Percentiles rank a stretch among this genome's conserved stretches.
Conservation (phyloP, 1,140 invertebrate species). For the Drosophila virilis region DNA sequence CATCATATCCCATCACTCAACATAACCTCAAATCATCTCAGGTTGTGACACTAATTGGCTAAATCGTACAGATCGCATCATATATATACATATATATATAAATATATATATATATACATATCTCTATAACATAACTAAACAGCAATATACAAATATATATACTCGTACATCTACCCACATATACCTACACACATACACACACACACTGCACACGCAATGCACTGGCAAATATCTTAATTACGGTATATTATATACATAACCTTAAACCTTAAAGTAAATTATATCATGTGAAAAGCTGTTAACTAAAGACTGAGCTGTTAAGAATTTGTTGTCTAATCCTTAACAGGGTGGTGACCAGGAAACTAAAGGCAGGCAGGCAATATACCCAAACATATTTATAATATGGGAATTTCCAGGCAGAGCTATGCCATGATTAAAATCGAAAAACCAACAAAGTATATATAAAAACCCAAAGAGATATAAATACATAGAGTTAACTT, state of each 20-base stretch:
- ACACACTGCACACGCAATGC: slow-evolving; percentile 74
- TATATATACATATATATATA: slow-evolving; percentile 28
- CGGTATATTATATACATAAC: slow-evolving; percentile 33
- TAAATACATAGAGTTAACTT: too few species aligned
- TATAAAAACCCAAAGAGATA: too few species aligned
- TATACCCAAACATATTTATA: neutral
- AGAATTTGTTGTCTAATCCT: slow-evolving; percentile 14
- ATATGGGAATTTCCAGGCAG: slow-evolving; percentile 2
- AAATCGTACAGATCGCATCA: slow-evolving; percentile 19
- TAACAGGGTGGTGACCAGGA: slow-evolving; percentile 26
- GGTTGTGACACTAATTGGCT: slow-evolving; percentile 33
- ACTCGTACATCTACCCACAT: slow-evolving; percentile 35
- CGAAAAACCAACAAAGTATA: too few species aligned
- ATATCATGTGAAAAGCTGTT: slow-evolving; percentile 37
- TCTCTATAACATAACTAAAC: slow-evolving; percentile 46
- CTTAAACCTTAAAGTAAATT: slow-evolving; percentile 3
- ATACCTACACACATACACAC: slow-evolving; percentile 33
- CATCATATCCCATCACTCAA: slow-evolving; percentile 20
- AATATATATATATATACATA: slow-evolving; percentile 16
- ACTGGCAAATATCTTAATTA: slow-evolving; percentile 69
- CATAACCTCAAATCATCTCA: slow-evolving; percentile 26
- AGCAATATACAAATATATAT: slow-evolving; percentile 37
- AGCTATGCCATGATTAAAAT: neutral
- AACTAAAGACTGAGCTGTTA: slow-evolving; percentile 20
- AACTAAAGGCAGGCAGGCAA: slow-evolving; percentile 1